phyloP scores from a whole-genome alignment of 2,113 vertebrate genomes.

The Erythrocercus mccallii region DNA sequence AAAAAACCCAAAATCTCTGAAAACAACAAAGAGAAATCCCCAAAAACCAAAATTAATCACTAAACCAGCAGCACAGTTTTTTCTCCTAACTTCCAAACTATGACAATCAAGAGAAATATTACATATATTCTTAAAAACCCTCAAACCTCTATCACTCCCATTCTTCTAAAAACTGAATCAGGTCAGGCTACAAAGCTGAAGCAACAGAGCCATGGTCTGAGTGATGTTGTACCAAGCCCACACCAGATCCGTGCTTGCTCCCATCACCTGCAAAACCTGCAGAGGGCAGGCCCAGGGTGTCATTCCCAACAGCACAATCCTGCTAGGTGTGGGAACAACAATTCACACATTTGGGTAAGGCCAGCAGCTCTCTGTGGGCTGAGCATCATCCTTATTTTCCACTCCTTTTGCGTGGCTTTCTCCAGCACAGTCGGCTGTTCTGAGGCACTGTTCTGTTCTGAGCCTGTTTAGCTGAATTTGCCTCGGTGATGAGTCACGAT shows the following conservation, averaged over 20 bases:
- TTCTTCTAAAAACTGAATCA: neutral
- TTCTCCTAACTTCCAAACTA: neutral
- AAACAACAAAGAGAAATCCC: neutral
- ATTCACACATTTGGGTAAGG: neutral
- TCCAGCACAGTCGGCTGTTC: neutral
- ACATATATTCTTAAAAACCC: neutral
- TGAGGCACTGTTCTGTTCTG: too few relatives aligned
- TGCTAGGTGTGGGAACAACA: neutral
- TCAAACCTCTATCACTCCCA: neutral
- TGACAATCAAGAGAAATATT: neutral
- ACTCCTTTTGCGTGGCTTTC: neutral
- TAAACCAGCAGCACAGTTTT: neutral
- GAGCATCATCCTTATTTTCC: neutral
- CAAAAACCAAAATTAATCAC: neutral
- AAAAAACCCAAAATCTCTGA: neutral
- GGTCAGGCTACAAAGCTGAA: neutral
- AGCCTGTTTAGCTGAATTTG: neutral
- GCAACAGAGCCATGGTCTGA: neutral
- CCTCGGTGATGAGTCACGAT: neutral
- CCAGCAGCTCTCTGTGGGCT: neutral
- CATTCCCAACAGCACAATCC: neutral
- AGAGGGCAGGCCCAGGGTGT: neutral
- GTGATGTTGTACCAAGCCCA: neutral
- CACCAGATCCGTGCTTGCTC: fast-evolving
- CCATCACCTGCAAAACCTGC: neutral